phyloP scores from a whole-genome alignment of 2,113 vertebrate species.

The Eubucco bourcierii region DNA sequence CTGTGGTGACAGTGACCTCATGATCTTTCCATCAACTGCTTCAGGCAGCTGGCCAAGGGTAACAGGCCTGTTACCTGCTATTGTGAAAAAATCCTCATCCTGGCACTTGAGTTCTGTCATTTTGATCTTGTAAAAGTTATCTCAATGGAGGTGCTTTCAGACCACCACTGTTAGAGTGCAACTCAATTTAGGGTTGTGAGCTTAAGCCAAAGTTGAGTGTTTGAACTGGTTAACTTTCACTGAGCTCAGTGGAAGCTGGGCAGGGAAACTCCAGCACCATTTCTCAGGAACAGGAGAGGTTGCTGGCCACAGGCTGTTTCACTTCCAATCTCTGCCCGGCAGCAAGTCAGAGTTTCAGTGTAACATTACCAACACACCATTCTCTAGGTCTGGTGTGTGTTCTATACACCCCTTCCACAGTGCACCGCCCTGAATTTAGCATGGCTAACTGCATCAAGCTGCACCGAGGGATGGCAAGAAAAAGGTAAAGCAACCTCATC shows the following conservation, averaged over 20 bases:
- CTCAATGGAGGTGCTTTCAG: not conserved
- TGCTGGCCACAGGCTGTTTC: not conserved
- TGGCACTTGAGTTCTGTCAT: not conserved
- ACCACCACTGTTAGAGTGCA: not conserved
- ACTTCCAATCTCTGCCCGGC: not conserved
- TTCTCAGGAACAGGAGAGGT: not conserved
- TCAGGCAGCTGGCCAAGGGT: not conserved
- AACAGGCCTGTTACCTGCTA: not conserved
- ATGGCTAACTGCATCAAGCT: not conserved
- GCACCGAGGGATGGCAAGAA: not conserved
- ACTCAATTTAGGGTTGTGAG: not conserved
- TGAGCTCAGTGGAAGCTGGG: not conserved
- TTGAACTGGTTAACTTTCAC: not conserved
- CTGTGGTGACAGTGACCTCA: not conserved
- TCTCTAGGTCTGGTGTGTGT: too few species aligned
- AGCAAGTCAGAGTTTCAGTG: not conserved
- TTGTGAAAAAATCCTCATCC: not conserved
- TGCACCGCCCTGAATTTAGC: not conserved
- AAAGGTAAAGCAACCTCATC: not conserved
- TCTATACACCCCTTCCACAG: not conserved
- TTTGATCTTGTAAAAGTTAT: not conserved
- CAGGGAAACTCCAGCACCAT: not conserved
- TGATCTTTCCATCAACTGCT: not conserved
- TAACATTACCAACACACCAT: not conserved
- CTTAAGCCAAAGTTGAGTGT: not conserved